Evolutionary conservation across 2,888 invertebrate genomes (phyloP).

Genomic region (Ophonus ardosiacus): DNA sequence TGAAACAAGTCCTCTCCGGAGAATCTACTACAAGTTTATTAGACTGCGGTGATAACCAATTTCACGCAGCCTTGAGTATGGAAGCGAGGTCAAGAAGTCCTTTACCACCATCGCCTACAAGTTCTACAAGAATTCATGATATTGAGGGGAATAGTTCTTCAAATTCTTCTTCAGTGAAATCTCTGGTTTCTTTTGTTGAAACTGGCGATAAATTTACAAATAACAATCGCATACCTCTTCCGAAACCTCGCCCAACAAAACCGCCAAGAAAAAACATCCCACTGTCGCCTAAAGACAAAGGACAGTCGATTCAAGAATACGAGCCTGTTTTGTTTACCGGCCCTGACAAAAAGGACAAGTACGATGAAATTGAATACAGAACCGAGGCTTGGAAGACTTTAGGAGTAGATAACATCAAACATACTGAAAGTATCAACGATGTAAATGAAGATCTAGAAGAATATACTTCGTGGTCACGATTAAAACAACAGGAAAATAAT

Average conservation of each 20-base stretch:
- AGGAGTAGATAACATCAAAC: constrained; percentile 85
- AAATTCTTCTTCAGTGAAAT: constrained; percentile 70
- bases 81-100: constrained; percentile 91
- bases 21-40: constrained; percentile 79
- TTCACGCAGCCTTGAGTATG: constrained; percentile 86
- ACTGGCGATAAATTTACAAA: constrained; percentile 17
- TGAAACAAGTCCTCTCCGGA: constrained; percentile 89
- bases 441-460: constrained; percentile 73
- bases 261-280: constrained; percentile 79
- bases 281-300: constrained; percentile 70
- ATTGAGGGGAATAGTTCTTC: constrained; percentile 71
- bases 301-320: constrained; percentile 72
- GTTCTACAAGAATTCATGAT: constrained; percentile 75
- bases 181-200: constrained; percentile 69
- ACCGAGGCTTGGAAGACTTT: constrained; percentile 90
- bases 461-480: constrained; percentile 75
- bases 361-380: constrained; percentile 86
- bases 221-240: constrained; percentile 74
- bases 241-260: constrained; percentile 81
- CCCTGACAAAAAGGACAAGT: constrained; percentile 73
- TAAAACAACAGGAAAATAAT: constrained; percentile 74
- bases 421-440: constrained; percentile 79
- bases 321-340: constrained; percentile 72
- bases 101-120: constrained; percentile 79
- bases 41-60: constrained; percentile 86